A percentile compares a stretch with the other conserved stretches of the same genome.
phyloP scores from a whole-genome alignment of 2,113 vertebrate genomes.

The Prietella phreatophila region DNA sequence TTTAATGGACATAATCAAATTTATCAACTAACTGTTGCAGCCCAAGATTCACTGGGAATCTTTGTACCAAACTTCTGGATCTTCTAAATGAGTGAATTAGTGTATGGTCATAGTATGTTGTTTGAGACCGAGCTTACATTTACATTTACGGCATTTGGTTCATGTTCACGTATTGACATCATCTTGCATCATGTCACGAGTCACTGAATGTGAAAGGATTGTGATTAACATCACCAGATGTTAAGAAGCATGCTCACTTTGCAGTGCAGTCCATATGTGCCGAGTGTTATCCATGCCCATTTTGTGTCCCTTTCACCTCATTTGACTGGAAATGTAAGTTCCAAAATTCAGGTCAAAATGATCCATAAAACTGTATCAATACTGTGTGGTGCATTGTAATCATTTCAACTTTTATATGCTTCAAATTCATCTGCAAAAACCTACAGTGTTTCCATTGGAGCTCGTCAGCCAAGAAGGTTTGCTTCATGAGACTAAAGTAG shows the following conservation, averaged over 20 bases:
- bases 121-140: neutral
- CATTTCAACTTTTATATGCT: neutral
- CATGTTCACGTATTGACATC: neutral
- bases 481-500: neutral
- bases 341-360: slow-evolving; percentile 3
- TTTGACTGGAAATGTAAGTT: neutral
- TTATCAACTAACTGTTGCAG: neutral
- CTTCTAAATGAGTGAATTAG: neutral
- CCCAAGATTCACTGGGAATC: neutral
- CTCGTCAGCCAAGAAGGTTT: neutral
- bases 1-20: neutral
- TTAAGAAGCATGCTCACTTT: neutral
- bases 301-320: neutral
- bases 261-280: neutral
- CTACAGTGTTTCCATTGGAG: neutral
- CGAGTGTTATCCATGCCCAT: neutral
- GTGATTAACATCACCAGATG: neutral
- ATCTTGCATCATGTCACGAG: neutral
- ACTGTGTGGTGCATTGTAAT: neutral
- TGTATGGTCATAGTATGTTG: neutral
- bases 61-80: neutral
- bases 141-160: neutral
- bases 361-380: neutral
- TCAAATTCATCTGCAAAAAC: neutral
- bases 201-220: neutral